Evolutionary conservation across 2,113 vertebrate genomes (phyloP).

Genomic region (Rhegmatorhina hoffmannsi): DNA sequence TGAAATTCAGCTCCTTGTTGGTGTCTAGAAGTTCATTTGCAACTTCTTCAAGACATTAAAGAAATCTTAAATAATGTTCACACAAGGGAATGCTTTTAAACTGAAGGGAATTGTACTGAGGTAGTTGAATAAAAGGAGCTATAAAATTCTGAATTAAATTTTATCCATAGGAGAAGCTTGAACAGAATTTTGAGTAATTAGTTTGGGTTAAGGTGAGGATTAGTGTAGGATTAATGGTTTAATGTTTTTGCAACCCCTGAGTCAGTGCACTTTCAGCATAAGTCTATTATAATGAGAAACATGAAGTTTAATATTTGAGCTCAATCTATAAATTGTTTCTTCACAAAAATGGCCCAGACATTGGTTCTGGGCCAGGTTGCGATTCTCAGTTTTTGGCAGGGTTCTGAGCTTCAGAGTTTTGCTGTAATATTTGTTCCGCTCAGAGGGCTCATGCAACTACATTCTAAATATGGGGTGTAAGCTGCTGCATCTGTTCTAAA

Average conservation of each 20-base stretch:
- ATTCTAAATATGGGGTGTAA: not conserved
- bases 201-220: not conserved
- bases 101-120: not conserved
- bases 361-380: not conserved
- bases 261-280: not conserved
- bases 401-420: not conserved
- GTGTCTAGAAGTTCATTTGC: not conserved
- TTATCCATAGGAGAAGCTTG: not conserved
- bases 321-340: not conserved
- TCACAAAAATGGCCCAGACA: not conserved
- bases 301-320: not conserved
- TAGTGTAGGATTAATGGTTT: not conserved
- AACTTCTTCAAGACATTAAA: not conserved
- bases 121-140: accelerated
- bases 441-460: not conserved
- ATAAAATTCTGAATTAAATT: not conserved
- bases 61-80: not conserved
- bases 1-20: not conserved
- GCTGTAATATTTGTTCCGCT: not conserved
- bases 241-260: not conserved
- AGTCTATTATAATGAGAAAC: not conserved
- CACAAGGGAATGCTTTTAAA: not conserved
- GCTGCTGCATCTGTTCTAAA: not conserved
- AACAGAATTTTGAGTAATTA: not conserved
- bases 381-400: not conserved